Evolutionary conservation across 1,140 invertebrate species (phyloP), one percentile per base, ranked within the genome.

Genomic region (Dendroctonus valens): DNA sequence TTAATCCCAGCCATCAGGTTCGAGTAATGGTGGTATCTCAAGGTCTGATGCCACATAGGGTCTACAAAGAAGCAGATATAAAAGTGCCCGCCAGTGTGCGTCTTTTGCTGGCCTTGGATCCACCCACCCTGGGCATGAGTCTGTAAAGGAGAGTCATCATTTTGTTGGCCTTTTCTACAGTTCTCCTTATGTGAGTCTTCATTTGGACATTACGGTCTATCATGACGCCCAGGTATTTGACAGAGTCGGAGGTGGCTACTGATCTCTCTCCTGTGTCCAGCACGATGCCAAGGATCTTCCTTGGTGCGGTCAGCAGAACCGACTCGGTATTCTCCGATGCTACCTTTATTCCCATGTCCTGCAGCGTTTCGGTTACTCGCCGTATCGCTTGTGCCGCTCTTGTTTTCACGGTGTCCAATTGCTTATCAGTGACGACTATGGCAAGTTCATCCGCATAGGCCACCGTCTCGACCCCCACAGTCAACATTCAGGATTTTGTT

Each of bases 371-470:
- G 11, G 2, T 14, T 41, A 58, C 15, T 6, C 37, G 14, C 6
- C 3, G 9, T 15, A 46, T 15, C 14, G 41, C 41, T 11, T 15
- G 14, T 15, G 6, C 5, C 15, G 41, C 12, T 7, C n/a, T 42
- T 7, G 7, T 37, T 44, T 58, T 41, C 2, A 55, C 6, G 1
- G 2, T 7, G 8, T 58, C 37, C 41, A 5, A 5, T 7, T 0
- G 5, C 5, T 6, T 14, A 1, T 2, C 55, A 2, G 39, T 12
- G 41, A 58, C 41, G 11, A 58, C 9, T 9, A 58, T 6, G 14
- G 55, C 55, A 40, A 54, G 41, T 3, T 64, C 61, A 42, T 64
- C 61, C 5, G 61, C 61, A 44, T 54, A 64, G 14, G 50, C 61
- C 5, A 64, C 6, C 15, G 42, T 12, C 6, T 14, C 4, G 8